These are phyloP conservation scores for Dissostichus mawsoni DNA, from an alignment of 2,113 vertebrate species.

Conservation along the genomic window DNA sequence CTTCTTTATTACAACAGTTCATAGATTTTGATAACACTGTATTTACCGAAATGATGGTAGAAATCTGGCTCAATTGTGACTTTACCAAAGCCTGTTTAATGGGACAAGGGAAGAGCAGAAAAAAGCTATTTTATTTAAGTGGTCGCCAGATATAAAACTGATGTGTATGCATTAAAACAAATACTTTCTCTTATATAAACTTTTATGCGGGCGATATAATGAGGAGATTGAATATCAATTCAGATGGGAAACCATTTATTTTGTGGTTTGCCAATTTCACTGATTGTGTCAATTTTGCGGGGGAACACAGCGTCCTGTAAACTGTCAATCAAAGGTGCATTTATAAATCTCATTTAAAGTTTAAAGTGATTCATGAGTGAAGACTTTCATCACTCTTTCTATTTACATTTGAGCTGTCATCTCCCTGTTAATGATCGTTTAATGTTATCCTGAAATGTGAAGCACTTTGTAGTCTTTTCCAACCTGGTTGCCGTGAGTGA, in stretches of 20 bases:
- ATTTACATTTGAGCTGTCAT: neutral
- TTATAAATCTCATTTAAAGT: neutral
- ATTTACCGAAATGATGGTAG: neutral
- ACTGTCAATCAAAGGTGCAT: neutral
- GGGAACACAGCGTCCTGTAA: neutral
- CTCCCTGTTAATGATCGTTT: neutral
- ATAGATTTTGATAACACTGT: neutral
- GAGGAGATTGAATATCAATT: too few species aligned
- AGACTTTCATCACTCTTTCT: neutral
- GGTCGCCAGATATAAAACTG: neutral
- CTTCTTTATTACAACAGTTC: neutral
- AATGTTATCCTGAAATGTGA: neutral
- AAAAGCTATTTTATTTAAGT: neutral
- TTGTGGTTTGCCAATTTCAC: neutral
- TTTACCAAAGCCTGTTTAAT: neutral
- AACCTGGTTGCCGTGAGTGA: neutral
- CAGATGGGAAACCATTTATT: too few species aligned
- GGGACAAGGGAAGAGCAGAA: slow-evolving; percentile 12
- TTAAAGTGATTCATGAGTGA: neutral
- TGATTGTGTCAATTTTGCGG: neutral
- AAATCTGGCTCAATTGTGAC: neutral
- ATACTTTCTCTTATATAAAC: too few species aligned
- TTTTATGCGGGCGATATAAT: too few species aligned
- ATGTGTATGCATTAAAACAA: neutral
- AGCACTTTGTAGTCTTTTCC: neutral